phyloP scores from a whole-genome alignment of 2,797 vertebrate genomes.

The Enteromius paludinosus region DNA sequence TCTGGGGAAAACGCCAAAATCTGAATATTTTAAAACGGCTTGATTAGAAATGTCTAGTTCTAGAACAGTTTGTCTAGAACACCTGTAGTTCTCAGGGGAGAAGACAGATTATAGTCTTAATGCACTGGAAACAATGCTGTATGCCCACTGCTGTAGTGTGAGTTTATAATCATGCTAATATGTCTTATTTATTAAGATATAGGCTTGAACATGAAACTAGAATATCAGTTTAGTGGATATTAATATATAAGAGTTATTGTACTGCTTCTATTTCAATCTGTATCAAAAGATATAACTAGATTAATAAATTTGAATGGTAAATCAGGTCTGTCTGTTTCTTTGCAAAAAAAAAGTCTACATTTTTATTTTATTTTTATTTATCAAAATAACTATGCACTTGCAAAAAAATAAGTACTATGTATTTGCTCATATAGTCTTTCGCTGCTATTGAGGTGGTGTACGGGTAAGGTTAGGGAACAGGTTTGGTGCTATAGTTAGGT shows the following conservation, averaged over 20 bases:
- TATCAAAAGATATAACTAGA: constrained; percentile 43
- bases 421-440: too few relatives aligned
- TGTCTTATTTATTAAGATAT: constrained; percentile 52
- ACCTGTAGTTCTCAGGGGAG: constrained; percentile 58
- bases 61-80: constrained; percentile 36
- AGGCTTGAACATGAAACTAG: constrained; percentile 5
- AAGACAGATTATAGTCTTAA: constrained; percentile 51
- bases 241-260: constrained; percentile 35
- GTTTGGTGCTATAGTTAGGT: not conserved
- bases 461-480: not conserved
- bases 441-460: too few relatives aligned
- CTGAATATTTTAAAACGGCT: not conserved
- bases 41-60: constrained; percentile 33
- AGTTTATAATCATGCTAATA: constrained; percentile 37
- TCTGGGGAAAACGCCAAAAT: constrained; percentile 17
- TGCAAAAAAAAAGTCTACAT: not conserved
- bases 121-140: constrained; percentile 46
- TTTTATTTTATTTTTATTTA: not conserved
- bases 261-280: constrained; percentile 36
- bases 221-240: constrained; percentile 17
- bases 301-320: constrained; percentile 50
- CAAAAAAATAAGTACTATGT: too few relatives aligned
- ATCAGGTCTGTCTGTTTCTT: constrained; percentile 11
- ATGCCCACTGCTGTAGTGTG: constrained; percentile 45
- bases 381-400: not conserved